phyloP scores from a whole-genome alignment of 1,140 invertebrate species.

The Microplitis mediator region DNA sequence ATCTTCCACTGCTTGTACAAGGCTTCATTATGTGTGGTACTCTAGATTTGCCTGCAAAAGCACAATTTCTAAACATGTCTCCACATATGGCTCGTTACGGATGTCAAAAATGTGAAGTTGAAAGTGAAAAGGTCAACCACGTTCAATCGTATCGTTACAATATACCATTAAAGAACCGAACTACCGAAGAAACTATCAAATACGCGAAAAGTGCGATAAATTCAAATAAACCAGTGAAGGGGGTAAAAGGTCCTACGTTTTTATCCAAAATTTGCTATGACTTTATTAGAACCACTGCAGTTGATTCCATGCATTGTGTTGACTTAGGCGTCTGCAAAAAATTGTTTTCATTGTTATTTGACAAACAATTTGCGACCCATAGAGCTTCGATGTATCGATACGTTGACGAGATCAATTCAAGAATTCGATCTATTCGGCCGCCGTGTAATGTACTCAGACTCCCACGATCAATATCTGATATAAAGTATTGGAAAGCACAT shows the following conservation, averaged over 20 bases:
- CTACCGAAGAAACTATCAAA: background rate
- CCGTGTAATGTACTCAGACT: constrained; percentile 12
- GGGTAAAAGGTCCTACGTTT: background rate
- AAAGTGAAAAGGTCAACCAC: background rate
- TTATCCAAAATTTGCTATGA: constrained; percentile 7
- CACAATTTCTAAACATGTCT: constrained; percentile 9
- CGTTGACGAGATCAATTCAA: background rate
- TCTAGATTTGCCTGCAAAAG: constrained; percentile 16
- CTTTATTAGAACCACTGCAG: constrained; percentile 6
- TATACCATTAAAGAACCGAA: background rate
- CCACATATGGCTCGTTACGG: background rate
- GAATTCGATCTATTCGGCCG: constrained; percentile 8
- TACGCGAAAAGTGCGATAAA: background rate
- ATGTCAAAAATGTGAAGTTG: constrained; percentile 8
- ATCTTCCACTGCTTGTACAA: background rate
- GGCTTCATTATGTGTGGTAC: constrained; percentile 3
- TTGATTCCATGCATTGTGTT: constrained; percentile 26
- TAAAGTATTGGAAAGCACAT: constrained; percentile 21
- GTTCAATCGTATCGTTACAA: background rate
- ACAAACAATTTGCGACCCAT: background rate
- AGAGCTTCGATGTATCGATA: constrained; percentile 13
- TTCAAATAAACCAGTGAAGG: background rate
- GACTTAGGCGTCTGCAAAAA: constrained; percentile 22
- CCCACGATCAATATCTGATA: constrained; percentile 20
- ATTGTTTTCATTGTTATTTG: constrained; percentile 21